Base-by-base conservation (phyloP, 2,888 invertebrate species). In the Anorthoa munda region DNA sequence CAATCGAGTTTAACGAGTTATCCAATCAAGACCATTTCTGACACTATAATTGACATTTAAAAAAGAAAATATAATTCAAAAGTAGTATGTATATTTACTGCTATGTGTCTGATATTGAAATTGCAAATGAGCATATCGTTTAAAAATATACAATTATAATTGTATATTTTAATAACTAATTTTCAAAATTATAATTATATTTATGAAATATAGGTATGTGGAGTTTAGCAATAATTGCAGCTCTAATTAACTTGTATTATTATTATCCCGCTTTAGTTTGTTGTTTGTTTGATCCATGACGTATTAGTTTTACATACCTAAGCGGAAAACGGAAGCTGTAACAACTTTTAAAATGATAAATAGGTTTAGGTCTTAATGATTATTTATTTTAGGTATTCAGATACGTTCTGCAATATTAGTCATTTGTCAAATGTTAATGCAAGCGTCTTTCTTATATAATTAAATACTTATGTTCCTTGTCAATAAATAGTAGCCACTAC, bases 1-100 rank as follows among this genome's bases (percentile, higher is more conserved):
- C 60, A 72, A 69, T 77, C 65, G 23, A 72, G 76, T 73, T 63
- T 70, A 77, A 78, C 76, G 18, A 72, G 73, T 81, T 83, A 55
- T 66, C 51, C 69, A 72, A 74, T 86, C 56, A 79, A 72, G 26
- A 73, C 53, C 66, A 46, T 65, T 65, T 75, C 23, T 65, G 50
- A 56, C 46, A 11, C 23, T 53, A 65, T 70, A 75, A 75, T 82
- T 74, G 78, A 79, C 67, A 69, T 82, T 79, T 71, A 65, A 31
- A 76, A 77, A 82, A 76, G 12, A 70, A 70, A 68, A 72, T 72
- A 72, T 65, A 51, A 70, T 50, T 50, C 51, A 65, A n/a, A 59
- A 26, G 51, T 59, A 50, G 12, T 26, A 5, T 4, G 1, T 26
- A 68, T 18, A 53, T 77, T 70, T 63, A 69, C 83, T 69, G 61